A percentile compares a stretch with the other conserved stretches of the same genome.
Evolutionary conservation across 2,113 vertebrate species (phyloP).

Genomic region (Cynoglossus semilaevis): DNA sequence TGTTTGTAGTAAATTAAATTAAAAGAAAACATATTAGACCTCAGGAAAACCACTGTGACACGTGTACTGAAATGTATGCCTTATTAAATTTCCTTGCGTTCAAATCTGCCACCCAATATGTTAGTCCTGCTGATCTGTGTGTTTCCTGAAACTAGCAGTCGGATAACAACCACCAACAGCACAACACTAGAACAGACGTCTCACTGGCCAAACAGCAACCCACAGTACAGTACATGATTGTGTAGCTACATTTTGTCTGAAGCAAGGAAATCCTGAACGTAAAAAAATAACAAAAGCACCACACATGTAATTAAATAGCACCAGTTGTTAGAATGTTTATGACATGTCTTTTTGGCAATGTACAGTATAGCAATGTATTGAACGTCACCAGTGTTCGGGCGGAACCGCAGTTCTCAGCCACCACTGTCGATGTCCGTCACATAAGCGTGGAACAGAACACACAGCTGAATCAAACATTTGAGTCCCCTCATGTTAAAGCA

Average conservation of each 20-base stretch:
- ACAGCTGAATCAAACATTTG: conserved; percentile 22
- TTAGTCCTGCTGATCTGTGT: conserved; percentile 32
- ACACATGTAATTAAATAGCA: conserved; percentile 78
- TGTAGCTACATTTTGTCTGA: conserved; percentile 70
- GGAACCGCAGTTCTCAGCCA: conserved; percentile 57
- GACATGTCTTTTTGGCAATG: conserved; percentile 63
- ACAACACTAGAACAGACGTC: neutral
- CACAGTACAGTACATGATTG: conserved; percentile 64
- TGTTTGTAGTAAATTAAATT: conserved; percentile 12
- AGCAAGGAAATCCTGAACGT: conserved; percentile 58
- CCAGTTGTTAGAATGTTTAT: conserved; percentile 75
- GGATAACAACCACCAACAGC: conserved; percentile 21
- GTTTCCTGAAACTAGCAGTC: conserved; percentile 55
- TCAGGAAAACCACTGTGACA: conserved; percentile 25
- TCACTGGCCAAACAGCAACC: conserved; percentile 22
- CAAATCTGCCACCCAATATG: conserved; percentile 27
- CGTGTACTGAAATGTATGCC: conserved; percentile 19
- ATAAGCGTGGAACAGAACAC: conserved; percentile 29
- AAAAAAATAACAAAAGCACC: conserved; percentile 67
- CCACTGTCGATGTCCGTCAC: conserved; percentile 29
- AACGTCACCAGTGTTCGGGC: conserved; percentile 47
- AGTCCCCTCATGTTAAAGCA: conserved; percentile 50
- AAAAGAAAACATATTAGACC: conserved; percentile 9
- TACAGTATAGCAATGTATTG: conserved; percentile 62
- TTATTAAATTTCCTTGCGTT: conserved; percentile 41